Evolutionary conservation across 2,113 vertebrate genomes (phyloP), one percentile per base, ranked within the genome.

Genomic region (Peromyscus californicus): DNA sequence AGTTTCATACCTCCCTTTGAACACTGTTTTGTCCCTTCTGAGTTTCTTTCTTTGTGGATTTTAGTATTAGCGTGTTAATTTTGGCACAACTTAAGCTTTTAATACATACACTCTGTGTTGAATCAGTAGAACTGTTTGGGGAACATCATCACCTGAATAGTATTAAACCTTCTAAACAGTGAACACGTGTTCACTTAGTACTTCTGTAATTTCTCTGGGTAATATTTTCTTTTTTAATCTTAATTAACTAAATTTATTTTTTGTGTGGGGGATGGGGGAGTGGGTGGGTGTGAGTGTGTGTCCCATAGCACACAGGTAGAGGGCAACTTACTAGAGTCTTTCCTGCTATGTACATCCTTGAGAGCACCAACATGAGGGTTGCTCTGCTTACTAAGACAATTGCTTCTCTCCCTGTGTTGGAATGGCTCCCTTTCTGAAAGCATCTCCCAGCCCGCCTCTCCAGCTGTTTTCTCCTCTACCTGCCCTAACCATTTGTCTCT

Each of bases 131-230:
- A 70, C 5, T 78, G 51, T 84, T 87, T 59, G 8, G 1, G 3
- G 57, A 26, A 5, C 8, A 1, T 22, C 21, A 22, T 61, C 2
- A 51, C 65, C 33, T 39, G 36, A 59, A 75, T 33, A 21, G 5
- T n/a, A 59, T 74, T 63, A 80, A 75, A 17, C 72, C 26, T 78
- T 91, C 21, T 1, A 84, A 19, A 36, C 3, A 42, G 70, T 59
- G 22, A 51, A 59, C 7, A 39, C 65, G 31, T 21, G n/a, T 72
- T 82, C 83, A 85, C 54, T 93, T 70, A 91, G 19, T 82, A 79
- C 5, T 57, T 67, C 45, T 95, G 91, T 85, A 88, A 74, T 89
- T 96, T 83, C 15, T 48, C 78, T 93, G 19, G 24, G 59, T 4
- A 74, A 48, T 65, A 9, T 65, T 65, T 10, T 65, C n/a, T 63